These are phyloP conservation scores for Pangasius mekongensis DNA, from an alignment of 2,797 vertebrate genomes.

Conservation along the genomic window DNA sequence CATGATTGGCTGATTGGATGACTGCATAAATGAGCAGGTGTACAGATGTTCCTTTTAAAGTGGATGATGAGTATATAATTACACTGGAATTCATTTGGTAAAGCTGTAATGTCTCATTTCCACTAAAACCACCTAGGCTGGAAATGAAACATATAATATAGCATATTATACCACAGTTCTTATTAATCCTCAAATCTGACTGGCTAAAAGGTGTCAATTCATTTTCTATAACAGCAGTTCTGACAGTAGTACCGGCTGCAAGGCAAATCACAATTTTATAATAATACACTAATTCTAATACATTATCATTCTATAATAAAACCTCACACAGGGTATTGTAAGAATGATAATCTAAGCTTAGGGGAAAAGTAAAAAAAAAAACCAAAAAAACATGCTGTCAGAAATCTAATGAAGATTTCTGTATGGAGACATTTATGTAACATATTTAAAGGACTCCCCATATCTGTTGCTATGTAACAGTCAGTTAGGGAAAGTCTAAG, in stretches of 20 bases:
- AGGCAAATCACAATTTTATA: not conserved
- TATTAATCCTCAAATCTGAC: not conserved
- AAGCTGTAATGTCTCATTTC: slow-evolving; percentile 1
- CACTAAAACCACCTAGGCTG: not conserved
- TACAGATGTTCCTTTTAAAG: not conserved
- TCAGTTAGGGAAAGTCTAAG: not conserved
- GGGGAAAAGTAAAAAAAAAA: not conserved
- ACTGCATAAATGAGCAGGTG: not conserved
- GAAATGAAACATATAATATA: not conserved
- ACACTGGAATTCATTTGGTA: not conserved
- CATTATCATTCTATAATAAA: not conserved
- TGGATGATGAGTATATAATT: not conserved
- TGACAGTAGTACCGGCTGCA: not conserved
- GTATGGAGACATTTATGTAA: not conserved
- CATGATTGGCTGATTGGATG: not conserved
- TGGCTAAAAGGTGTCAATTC: not conserved
- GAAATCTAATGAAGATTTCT: not conserved
- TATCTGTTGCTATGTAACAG: slow-evolving; percentile 14
- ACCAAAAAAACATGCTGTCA: not conserved
- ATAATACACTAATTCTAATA: not conserved
- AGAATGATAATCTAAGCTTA: not conserved
- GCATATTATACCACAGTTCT: not conserved
- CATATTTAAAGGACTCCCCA: not conserved
- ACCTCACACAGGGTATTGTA: not conserved
- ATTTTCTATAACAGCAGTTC: not conserved